phyloP scores from a whole-genome alignment of 2,113 vertebrate genomes.

The Dicentrarchus labrax region DNA sequence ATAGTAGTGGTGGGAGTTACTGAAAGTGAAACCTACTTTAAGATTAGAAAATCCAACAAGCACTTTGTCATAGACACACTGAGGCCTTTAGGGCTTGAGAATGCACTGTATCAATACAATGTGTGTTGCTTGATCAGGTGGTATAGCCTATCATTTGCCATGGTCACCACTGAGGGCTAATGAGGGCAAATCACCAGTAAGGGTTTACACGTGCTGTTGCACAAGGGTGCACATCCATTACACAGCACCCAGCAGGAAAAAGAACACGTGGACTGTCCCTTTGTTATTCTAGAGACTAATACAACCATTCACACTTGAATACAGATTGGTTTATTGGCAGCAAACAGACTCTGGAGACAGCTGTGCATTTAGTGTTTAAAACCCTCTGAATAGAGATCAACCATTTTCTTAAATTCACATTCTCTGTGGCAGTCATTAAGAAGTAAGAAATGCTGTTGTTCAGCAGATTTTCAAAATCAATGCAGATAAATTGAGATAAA shows the following conservation, averaged over 20 bases:
- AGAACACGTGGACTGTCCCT: background rate
- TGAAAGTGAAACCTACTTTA: background rate
- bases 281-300: background rate
- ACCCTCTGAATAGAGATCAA: background rate
- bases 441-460: background rate
- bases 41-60: too few species aligned
- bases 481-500: background rate
- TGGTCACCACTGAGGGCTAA: background rate
- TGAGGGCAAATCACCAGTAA: background rate
- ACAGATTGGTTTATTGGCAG: background rate
- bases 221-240: constrained; percentile 11
- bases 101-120: too few species aligned
- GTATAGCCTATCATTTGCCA: background rate
- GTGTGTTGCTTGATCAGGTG: background rate
- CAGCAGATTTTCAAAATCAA: background rate
- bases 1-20: background rate
- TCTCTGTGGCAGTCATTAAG: background rate
- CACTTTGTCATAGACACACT: background rate
- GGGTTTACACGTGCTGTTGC: background rate
- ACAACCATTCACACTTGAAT: background rate
- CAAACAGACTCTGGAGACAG: background rate
- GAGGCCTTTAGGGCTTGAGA: background rate
- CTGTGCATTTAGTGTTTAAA: background rate
- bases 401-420: background rate
- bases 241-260: background rate